Percentiles rank a stretch among this genome's conserved stretches.
Evolutionary conservation across 2,113 vertebrate species (phyloP).

Genomic region (Symphodus melops): DNA sequence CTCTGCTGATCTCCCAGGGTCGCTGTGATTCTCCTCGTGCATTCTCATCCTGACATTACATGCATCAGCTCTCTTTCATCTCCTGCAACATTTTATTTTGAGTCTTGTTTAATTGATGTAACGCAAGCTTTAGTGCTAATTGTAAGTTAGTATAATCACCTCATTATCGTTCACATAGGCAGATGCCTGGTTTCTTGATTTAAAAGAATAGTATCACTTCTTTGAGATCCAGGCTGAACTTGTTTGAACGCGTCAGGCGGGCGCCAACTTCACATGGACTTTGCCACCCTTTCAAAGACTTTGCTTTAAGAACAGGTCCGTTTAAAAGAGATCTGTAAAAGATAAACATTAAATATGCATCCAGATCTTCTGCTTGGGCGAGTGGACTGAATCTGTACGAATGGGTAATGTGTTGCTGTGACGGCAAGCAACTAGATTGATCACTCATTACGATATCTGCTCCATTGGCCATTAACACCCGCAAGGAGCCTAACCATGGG

Average conservation of each 20-base stretch:
- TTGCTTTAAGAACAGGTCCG: slow-evolving; percentile 59
- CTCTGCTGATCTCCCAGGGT: slow-evolving; percentile 71
- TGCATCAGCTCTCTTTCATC: slow-evolving; percentile 61
- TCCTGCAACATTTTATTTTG: slow-evolving; percentile 30
- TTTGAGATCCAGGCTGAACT: slow-evolving; percentile 26
- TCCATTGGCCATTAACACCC: slow-evolving; percentile 82
- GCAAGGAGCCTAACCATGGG: slow-evolving; percentile 73
- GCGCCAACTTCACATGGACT: slow-evolving; percentile 53
- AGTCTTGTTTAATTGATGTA: slow-evolving; percentile 50
- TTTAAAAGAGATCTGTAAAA: slow-evolving; percentile 77
- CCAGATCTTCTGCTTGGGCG: slow-evolving; percentile 79
- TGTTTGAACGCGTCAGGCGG: slow-evolving; percentile 52
- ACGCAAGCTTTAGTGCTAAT: slow-evolving; percentile 48
- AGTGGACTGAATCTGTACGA: slow-evolving; percentile 82
- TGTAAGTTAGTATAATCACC: slow-evolving; percentile 52
- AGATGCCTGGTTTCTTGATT: slow-evolving; percentile 38
- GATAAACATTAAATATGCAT: slow-evolving; percentile 82
- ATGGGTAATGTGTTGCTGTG: slow-evolving; percentile 80
- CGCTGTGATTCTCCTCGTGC: slow-evolving; percentile 54
- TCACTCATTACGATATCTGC: slow-evolving; percentile 81
- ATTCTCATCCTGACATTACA: slow-evolving; percentile 58
- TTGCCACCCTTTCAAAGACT: slow-evolving; percentile 70
- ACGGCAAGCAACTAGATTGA: slow-evolving; percentile 78
- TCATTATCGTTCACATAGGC: slow-evolving; percentile 43
- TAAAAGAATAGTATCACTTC: slow-evolving; percentile 29